Conservation (phyloP, 1,140 invertebrate genomes). For the Paracyclopina nana region DNA sequence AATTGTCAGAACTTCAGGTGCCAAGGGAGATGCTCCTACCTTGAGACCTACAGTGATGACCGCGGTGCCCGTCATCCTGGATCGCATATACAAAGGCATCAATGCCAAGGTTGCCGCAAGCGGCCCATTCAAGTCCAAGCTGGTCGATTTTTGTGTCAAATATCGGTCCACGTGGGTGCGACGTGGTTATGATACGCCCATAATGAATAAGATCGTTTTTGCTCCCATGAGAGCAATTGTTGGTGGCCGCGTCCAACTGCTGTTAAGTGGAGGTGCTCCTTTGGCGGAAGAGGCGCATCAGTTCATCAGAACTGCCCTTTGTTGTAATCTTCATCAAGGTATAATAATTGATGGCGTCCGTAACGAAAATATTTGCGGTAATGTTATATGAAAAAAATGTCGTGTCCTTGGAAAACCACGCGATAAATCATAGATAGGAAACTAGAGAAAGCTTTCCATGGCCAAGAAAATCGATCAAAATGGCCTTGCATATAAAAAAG, state of each 20-base stretch:
- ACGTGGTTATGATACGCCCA: slow-evolving; percentile 58
- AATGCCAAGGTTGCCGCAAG: slow-evolving; percentile 67
- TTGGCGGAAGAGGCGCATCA: slow-evolving; percentile 80
- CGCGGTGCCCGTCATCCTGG: slow-evolving; percentile 29
- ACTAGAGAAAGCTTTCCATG: too few relatives aligned
- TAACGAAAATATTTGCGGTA: neutral
- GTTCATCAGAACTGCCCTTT: slow-evolving; percentile 80
- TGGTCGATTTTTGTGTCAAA: slow-evolving; percentile 75
- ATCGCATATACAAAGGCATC: slow-evolving; percentile 74
- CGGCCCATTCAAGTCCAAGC: slow-evolving; percentile 44
- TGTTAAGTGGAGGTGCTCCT: slow-evolving; percentile 85
- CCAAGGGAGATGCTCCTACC: slow-evolving; percentile 33
- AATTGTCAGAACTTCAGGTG: slow-evolving; percentile 25
- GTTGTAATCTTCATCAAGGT: slow-evolving; percentile 28
- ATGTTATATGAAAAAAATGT: neutral
- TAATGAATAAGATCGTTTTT: slow-evolving; percentile 55
- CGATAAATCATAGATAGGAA: too few relatives aligned
- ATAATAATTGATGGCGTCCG: too few relatives aligned
- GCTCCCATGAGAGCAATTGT: slow-evolving; percentile 51
- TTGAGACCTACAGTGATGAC: slow-evolving; percentile 37
- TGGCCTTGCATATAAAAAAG: too few relatives aligned
- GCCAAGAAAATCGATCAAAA: too few relatives aligned
- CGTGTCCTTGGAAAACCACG: too few relatives aligned
- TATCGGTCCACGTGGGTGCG: slow-evolving; percentile 70
- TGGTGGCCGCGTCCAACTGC: slow-evolving; percentile 61